phyloP scores from a whole-genome alignment of 2,888 invertebrate species.

The Drosophila engyochracea region DNA sequence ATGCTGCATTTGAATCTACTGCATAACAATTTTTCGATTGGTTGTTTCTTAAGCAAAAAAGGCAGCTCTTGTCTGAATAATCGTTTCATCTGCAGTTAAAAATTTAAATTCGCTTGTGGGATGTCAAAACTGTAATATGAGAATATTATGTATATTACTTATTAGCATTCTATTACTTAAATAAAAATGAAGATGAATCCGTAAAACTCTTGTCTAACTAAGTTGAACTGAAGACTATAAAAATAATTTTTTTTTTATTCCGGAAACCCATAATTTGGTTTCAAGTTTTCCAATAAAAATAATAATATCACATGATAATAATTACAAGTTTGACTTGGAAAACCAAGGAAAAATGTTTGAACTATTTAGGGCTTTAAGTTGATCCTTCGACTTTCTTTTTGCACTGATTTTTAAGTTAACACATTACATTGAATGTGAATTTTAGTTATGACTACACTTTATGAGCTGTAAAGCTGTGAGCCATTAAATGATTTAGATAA shows the following conservation, averaged over 20 bases:
- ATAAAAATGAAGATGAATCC: not conserved
- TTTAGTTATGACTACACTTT: not conserved
- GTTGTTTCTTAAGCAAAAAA: constrained; percentile 6
- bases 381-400: not conserved
- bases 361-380: not conserved
- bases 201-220: not conserved
- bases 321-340: not conserved
- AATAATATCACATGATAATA: not conserved
- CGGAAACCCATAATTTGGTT: not conserved
- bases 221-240: not conserved
- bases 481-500: constrained; percentile 13
- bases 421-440: not conserved
- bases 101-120: constrained; percentile 5
- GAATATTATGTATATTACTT: not conserved
- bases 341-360: not conserved
- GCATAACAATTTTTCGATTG: constrained; percentile 45
- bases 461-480: constrained; percentile 1
- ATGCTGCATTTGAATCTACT: constrained; percentile 54
- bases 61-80: not conserved
- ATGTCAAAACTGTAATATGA: not conserved
- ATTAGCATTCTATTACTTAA: not conserved
- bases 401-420: not conserved
- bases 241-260: not conserved
- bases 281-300: not conserved
- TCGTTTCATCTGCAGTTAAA: not conserved